Evolutionary conservation across 1,140 invertebrate genomes (phyloP), one percentile per base, ranked within the genome.

Genomic region (Bradysia coprophila): DNA sequence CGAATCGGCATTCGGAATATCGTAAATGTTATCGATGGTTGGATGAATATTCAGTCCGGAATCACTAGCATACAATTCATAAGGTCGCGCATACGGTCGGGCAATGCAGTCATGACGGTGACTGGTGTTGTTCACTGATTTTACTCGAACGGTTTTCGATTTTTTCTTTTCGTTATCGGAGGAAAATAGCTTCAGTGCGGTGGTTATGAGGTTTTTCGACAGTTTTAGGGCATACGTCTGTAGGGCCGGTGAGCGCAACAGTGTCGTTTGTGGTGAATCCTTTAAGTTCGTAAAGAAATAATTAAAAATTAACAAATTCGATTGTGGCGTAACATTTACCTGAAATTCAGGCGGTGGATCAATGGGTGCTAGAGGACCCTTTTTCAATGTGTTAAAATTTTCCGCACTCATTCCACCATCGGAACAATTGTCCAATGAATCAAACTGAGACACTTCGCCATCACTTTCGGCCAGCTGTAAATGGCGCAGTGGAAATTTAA

Each of bases 321-420:
- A n/a, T n/a, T n/a, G n/a, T n/a, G n/a, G n/a, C n/a, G n/a, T n/a
- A n/a, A n/a, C n/a, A n/a, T n/a, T n/a, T 52, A 80, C 78, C 61
- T 84, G 81, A 61, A 85, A 86, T 50, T 85, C 78, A 15, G 73
- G 74, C 4, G 81, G 81, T 41, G 81, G 81, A 51, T 82, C 79
- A 49, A 84, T 83, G 15, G 78, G 73, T 23, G 70, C 67, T 41
- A 71, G 66, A 18, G 78, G 77, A 20, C 75, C 78, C 61, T 84
- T 84, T 51, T 83, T 84, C 42, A 84, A 62, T 6, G 80, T 84
- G 53, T 82, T 82, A 53, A 81, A 84, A 54, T 81, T 80, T 57
- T 82, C 78, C 21, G 75, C 73, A 49, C 76, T 78, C 68, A 81
- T 81, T 1, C 73, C 65, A 22, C 66, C 64, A 49, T 75, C 71